Base-by-base conservation (phyloP, 2,888 invertebrate genomes). In the Conchocele bisecta region DNA sequence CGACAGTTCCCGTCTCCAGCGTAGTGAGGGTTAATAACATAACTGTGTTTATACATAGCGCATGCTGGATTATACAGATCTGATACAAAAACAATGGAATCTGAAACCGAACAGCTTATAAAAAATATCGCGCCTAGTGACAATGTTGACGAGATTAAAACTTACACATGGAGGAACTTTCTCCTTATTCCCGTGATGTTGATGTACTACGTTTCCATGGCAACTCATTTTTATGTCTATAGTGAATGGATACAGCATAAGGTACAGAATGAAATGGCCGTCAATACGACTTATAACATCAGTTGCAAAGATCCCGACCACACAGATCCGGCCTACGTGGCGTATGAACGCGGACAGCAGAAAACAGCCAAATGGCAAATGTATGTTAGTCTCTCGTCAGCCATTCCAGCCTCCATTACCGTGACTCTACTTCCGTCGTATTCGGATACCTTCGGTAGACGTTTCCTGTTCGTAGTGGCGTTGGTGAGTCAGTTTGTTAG, bases 371-470 rank as follows among this genome's bases (percentile, higher is more conserved):
- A 13, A 5, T 72, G 74, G 74, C 61, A 60, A 29, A 42, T 71
- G 31, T 71, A 66, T 28, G 24, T 58, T 9, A 61, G 37, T 11
- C 15, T 76, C 3, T 64, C 65, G 7, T n/a, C 31, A 2, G 53
- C 58, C 29, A 29, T 79, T 9, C 76, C 74, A 2, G 51, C 42
- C 0, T 26, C 68, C 9, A 17, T 79, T 22, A 28, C 56, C 15
- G 33, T 42, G 7, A 11, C 54, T 2, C 29, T 76, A 6, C 26
- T 76, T 2, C 71, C 76, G 11, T 68, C 81, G 3, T 73, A 65
- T 31, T 79, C 84, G 9, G 79, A 75, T 53, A 33, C 37, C 7
- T 17, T 80, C 11, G 81, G 82, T 2, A 64, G 84, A 1, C 73
- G 68, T 42, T 61, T 79, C 22, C 35, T 83, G 22, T 61, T 82